Evolutionary conservation across 1,140 invertebrate genomes (phyloP).

Genomic region (Capitella teleta): DNA sequence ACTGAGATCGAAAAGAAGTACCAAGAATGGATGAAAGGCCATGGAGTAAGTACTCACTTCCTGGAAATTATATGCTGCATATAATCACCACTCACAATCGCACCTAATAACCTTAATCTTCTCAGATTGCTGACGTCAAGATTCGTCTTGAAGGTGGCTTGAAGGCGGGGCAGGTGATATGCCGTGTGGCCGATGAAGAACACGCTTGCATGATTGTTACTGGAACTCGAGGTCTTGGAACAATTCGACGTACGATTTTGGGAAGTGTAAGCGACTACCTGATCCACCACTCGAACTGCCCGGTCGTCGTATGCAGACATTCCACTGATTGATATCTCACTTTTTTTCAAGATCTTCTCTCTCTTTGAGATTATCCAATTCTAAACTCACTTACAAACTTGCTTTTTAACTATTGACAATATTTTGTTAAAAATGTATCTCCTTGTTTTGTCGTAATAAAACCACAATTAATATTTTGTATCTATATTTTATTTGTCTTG

Average conservation of each 20-base stretch:
- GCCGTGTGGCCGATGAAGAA: conserved; percentile 5
- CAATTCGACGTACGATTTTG: conserved; percentile 5
- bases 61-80: too few species aligned
- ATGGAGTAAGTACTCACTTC: too few species aligned
- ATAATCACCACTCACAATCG: conserved; percentile 1
- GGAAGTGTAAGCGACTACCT: conserved; percentile 7
- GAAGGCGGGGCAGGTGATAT: conserved; percentile 6
- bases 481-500: too few species aligned
- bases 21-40: too few species aligned
- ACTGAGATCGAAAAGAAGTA: too few species aligned
- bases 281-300: not conserved
- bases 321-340: not conserved
- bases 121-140: not conserved
- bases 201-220: not conserved
- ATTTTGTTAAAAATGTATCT: too few species aligned
- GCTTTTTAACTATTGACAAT: not conserved
- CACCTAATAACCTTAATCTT: not conserved
- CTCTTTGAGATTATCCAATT: not conserved
- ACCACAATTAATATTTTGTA: too few species aligned
- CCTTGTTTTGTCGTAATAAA: too few species aligned
- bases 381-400: not conserved
- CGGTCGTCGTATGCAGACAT: not conserved
- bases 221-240: conserved; percentile 1
- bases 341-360: not conserved
- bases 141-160: not conserved